phyloP scores from a whole-genome alignment of 2,113 vertebrate species.

The Plectropomus leopardus region DNA sequence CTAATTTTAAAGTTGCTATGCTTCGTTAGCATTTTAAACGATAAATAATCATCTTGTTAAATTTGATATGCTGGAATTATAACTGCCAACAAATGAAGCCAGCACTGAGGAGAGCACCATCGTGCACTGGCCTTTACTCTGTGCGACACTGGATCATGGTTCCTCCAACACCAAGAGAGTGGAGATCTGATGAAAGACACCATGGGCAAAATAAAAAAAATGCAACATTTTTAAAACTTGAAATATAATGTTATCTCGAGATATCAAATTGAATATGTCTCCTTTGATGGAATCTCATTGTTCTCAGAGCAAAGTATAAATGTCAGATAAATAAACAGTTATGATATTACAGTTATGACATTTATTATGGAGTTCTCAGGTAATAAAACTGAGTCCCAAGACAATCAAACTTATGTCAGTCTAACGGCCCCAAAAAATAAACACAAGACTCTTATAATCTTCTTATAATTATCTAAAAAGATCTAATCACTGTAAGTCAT shows the following conservation, averaged over 20 bases:
- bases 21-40: slow-evolving; percentile 36
- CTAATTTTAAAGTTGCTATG: slow-evolving; percentile 10
- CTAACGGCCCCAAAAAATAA: not conserved
- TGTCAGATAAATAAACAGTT: not conserved
- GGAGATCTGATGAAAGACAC: not conserved
- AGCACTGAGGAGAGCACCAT: not conserved
- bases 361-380: not conserved
- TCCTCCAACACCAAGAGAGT: not conserved
- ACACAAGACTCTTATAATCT: not conserved
- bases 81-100: slow-evolving; percentile 7
- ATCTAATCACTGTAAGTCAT: not conserved
- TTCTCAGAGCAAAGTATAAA: not conserved
- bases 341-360: not conserved
- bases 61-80: slow-evolving; percentile 19
- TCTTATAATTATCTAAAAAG: not conserved
- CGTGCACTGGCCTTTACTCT: not conserved
- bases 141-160: slow-evolving; percentile 1
- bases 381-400: not conserved
- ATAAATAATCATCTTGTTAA: slow-evolving; percentile 27
- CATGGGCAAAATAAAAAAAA: not conserved
- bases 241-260: not conserved
- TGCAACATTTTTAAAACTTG: not conserved
- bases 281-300: not conserved
- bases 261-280: not conserved
- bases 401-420: not conserved